A percentile compares a stretch with the other conserved stretches of the same genome.
Evolutionary conservation across 2,797 vertebrate species (phyloP).

Genomic region (Cuniculus paca): DNA sequence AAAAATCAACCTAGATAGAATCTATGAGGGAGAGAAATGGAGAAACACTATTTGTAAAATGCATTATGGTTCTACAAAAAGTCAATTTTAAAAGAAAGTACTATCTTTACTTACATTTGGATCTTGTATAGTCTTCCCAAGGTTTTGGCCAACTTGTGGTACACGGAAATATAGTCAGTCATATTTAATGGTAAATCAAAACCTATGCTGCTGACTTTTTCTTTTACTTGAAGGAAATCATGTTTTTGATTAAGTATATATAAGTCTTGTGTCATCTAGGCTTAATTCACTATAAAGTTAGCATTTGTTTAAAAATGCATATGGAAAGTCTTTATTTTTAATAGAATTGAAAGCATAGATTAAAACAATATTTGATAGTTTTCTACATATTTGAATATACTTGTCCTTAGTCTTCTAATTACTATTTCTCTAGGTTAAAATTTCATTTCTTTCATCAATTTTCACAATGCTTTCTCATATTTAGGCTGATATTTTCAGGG

Average conservation of each 20-base stretch:
- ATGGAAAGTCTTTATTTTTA: not conserved
- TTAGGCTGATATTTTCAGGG: not conserved
- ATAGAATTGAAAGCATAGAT: conserved; percentile 23
- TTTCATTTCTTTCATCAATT: not conserved
- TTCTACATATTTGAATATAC: not conserved
- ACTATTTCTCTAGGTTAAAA: not conserved
- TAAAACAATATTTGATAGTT: not conserved
- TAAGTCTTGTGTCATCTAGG: not conserved
- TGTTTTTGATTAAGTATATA: not conserved
- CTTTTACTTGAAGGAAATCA: conserved; percentile 26
- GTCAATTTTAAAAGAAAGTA: not conserved
- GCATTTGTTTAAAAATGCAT: not conserved
- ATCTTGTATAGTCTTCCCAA: not conserved
- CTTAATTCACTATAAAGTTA: conserved; percentile 10
- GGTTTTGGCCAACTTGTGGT: not conserved
- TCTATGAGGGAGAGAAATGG: not conserved
- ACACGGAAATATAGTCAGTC: not conserved
- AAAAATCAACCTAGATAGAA: conserved; percentile 2
- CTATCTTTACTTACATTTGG: not conserved
- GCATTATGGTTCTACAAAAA: not conserved
- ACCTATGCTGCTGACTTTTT: not conserved
- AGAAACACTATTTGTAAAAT: not conserved
- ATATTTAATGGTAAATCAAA: not conserved
- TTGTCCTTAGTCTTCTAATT: not conserved
- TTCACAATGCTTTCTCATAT: not conserved